Evolutionary conservation across 2,113 vertebrate species (phyloP), one percentile per base, ranked within the genome.

Genomic region (Gambusia affinis): DNA sequence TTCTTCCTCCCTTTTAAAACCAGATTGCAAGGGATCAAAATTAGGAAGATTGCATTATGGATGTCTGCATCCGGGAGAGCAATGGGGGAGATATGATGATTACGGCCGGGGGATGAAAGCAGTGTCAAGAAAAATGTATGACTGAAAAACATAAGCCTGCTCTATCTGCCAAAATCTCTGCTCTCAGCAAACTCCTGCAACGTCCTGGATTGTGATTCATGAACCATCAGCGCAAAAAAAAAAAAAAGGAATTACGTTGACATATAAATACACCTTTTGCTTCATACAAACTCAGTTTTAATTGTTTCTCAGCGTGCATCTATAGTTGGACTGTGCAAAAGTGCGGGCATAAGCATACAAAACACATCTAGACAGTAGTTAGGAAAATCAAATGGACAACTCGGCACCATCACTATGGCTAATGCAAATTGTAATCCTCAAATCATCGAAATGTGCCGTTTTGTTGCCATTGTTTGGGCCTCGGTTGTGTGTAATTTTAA

Each of bases 31-130:
- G 94, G 92, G 94, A 94, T 94, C 93, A 93, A 95, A 95, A 95
- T 95, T 94, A 95, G 94, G 93, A 90, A 94, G 93, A 95, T 95
- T 95, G 89, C 93, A 95, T 95, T 95, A 95, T 93, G 94, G 93
- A 93, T 90, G 93, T 95, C 94, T 95, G 94, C 93, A 94, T 95
- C 93, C 94, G 93, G 92, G 94, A 90, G 94, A 93, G 93, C 93
- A 94, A 92, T 92, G 93, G 89, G 92, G 89, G 91, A 95, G 92
- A 94, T 93, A 92, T 94, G 93, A 95, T 94, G 94, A 95, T 94
- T 92, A 93, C 85, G 92, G 92, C 90, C 88, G 88, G 92, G 92
- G 92, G 92, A 94, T 94, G 93, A 95, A 94, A 95, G 93, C 92
- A 86, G 87, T 90, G 90, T 95, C 92, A 94, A 93, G 93, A 94